phyloP scores from a whole-genome alignment of 1,140 invertebrate species.

The Scaptodrosophila lebanonensis region DNA sequence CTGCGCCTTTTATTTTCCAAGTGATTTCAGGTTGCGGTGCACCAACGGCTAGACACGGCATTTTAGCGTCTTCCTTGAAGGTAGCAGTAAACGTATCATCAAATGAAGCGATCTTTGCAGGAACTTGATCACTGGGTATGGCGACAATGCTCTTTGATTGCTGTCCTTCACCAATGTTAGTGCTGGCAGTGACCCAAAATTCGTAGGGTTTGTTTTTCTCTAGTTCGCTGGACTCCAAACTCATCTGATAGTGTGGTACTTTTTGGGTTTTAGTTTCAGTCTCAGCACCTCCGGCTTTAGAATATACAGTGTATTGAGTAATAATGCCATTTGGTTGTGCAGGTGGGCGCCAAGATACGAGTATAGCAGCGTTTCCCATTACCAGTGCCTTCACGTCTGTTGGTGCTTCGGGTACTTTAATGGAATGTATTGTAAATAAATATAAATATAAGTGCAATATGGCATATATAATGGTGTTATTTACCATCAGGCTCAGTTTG shows the following conservation, averaged over 20 bases:
- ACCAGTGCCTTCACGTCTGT: constrained; percentile 94
- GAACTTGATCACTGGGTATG: constrained; percentile 90
- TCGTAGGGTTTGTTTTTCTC: constrained; percentile 90
- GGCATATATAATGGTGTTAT: no score
- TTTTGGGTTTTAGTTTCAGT: constrained; percentile 82
- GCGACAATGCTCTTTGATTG: constrained; percentile 90
- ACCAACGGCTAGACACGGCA: constrained; percentile 94
- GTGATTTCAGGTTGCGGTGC: constrained; percentile 91
- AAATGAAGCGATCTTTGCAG: constrained; percentile 94
- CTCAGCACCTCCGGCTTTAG: constrained; percentile 85
- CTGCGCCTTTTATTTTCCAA: constrained; percentile 85
- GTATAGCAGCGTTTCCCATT: constrained; percentile 92
- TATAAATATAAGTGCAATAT: constrained; percentile 1
- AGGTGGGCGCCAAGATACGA: constrained; percentile 95
- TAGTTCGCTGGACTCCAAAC: constrained; percentile 90
- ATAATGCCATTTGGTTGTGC: constrained; percentile 94
- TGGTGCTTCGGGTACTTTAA: constrained; percentile 92
- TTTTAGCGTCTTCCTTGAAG: constrained; percentile 93
- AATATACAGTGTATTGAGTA: constrained; percentile 95
- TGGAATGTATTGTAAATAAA: neutral
- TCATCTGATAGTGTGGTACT: constrained; percentile 82
- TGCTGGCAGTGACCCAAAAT: constrained; percentile 96
- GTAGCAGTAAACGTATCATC: constrained; percentile 93
- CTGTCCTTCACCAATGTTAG: constrained; percentile 94
- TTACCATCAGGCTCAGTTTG: constrained; percentile 97